Evolutionary conservation across 2,888 invertebrate genomes (phyloP), one percentile per base, ranked within the genome.

Genomic region (Ischnus inquisitorius): DNA sequence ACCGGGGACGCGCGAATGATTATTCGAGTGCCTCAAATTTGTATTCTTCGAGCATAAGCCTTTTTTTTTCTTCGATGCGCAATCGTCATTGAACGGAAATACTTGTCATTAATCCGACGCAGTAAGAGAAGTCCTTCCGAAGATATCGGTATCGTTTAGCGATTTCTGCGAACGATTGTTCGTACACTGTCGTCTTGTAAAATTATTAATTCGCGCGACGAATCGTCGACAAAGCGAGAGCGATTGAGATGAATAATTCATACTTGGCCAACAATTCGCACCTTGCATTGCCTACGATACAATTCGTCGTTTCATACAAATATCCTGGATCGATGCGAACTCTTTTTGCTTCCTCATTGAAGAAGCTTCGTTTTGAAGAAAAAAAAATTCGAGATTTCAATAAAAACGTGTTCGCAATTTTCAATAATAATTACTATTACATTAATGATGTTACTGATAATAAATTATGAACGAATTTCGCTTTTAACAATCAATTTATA

Each of bases 191-290:
- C 10, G 68, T 69, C 71, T 57, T 57, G 74, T 64, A 74, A 74
- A 81, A 34, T 34, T 79, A 79, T 83, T 54, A 67, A 16, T 74
- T 67, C 69, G 77, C 46, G 74, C 60, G 64, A 41, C 62, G 6
- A 62, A 46, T 68, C 12, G 25, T 60, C 48, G 76, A 67, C 41
- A 64, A 54, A 68, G 41, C 34, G 71, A 28, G 68, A 60, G 57
- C 64, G 39, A 62, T 48, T 25, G 28, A 78, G 65, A 62, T 78
- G 84, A 80, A 84, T 80, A 41, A 84, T 84, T 79, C 75, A 84
- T 84, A 54, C 51, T 16, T 28, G 8, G 2, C 22, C 14, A 39
- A 14, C 60, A 43, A 5, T 10, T 60, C 60, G 22, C 41, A n/a
- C 71, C n/a, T 8, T 60, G 28, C 57, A 28, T 60, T 2, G 28